Percentiles rank a stretch among this genome's conserved stretches.
These are phyloP conservation scores for Acrossocheilus fasciatus DNA, from an alignment of 2,797 vertebrate species.

Conservation along the genomic window DNA sequence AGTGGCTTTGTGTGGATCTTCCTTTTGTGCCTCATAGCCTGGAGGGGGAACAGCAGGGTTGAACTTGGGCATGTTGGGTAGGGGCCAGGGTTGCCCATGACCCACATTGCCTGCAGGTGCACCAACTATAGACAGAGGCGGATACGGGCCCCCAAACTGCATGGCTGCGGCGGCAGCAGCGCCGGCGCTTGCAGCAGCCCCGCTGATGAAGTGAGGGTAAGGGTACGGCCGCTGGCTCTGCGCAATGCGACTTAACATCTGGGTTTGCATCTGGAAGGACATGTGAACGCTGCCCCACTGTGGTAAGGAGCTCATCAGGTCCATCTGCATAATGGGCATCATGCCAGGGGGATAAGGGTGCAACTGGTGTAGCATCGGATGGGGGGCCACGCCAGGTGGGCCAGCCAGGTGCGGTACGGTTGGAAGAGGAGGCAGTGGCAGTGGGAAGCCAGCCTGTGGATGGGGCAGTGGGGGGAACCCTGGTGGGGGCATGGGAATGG, in stretches of 20 bases:
- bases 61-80: constrained; percentile 88
- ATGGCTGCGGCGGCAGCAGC: constrained; percentile 71
- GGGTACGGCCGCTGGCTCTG: constrained; percentile 89
- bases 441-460: constrained; percentile 82
- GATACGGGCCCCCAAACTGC: constrained; percentile 87
- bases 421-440: constrained; percentile 82
- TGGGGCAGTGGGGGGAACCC: constrained; percentile 87
- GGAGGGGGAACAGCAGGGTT: constrained; percentile 96
- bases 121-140: constrained; percentile 81
- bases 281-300: constrained; percentile 95
- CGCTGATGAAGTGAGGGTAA: constrained; percentile 87
- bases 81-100: constrained; percentile 89
- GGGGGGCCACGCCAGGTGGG: constrained; percentile 77
- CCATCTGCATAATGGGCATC: constrained; percentile 92
- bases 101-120: constrained; percentile 67
- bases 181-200: constrained; percentile 62
- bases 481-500: constrained; percentile 83
- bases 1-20: constrained; percentile 97
- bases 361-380: constrained; percentile 86
- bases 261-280: constrained; percentile 99
- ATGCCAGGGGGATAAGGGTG: constrained; percentile 86
- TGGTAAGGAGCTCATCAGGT: constrained; percentile 91
- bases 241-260: constrained; percentile 96
- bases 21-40: constrained; percentile 92
- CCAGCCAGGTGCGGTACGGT: constrained; percentile 81